These are phyloP conservation scores for Drosophila kikkawai DNA, from an alignment of 1,140 invertebrate genomes.

Conservation along the genomic window DNA sequence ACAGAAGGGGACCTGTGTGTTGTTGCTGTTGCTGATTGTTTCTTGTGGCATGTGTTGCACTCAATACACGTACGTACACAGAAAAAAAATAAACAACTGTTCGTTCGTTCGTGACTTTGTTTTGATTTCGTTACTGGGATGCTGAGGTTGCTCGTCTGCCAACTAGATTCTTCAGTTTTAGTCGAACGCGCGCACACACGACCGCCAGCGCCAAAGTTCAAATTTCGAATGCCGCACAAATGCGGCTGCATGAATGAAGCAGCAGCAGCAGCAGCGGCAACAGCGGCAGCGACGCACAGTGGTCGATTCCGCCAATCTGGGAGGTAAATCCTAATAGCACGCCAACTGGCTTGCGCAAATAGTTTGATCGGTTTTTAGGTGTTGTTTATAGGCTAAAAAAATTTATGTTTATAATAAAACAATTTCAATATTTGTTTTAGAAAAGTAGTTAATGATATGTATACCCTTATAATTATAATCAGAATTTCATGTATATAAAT, in stretches of 20 bases:
- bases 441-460: neutral
- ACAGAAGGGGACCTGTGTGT: constrained; percentile 30
- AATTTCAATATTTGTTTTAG: neutral
- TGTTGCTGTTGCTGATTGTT: constrained; percentile 39
- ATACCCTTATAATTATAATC: too few relatives aligned
- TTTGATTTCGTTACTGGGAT: constrained; percentile 18
- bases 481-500: too few relatives aligned
- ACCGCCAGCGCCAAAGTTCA: constrained; percentile 82
- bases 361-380: too few relatives aligned
- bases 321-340: too few relatives aligned
- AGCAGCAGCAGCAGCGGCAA: constrained; percentile 1
- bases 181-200: constrained; percentile 71
- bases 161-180: constrained; percentile 28
- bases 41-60: constrained; percentile 55
- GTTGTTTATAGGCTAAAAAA: neutral
- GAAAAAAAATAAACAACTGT: constrained; percentile 52
- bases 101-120: constrained; percentile 48
- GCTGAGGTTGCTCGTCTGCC: constrained; percentile 20
- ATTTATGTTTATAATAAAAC: too few relatives aligned
- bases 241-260: constrained; percentile 21
- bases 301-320: neutral
- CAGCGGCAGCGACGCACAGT: constrained; percentile 11
- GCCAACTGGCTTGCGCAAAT: neutral
- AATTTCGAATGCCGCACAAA: constrained; percentile 61
- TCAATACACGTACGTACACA: constrained; percentile 39